A percentile compares a stretch with the other conserved stretches of the same genome.
These are phyloP conservation scores for Amazona guildingii DNA, from an alignment of 2,113 vertebrate genomes.

Conservation along the genomic window DNA sequence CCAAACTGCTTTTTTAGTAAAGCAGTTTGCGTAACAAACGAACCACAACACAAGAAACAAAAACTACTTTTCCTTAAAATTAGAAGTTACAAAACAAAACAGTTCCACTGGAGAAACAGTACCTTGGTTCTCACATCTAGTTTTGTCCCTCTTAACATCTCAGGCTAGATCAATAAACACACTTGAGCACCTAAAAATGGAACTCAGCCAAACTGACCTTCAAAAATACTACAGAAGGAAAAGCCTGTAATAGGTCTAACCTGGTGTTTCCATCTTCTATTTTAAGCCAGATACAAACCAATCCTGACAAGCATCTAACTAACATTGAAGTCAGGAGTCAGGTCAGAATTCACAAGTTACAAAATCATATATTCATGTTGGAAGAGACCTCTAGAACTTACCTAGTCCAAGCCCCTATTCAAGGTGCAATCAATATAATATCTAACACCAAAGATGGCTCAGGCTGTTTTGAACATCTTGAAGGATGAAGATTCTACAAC, in stretches of 20 bases:
- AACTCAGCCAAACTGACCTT: background rate
- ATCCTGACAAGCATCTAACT: background rate
- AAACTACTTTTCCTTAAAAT: background rate
- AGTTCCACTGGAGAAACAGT: background rate
- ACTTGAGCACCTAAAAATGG: background rate
- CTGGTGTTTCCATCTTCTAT: background rate
- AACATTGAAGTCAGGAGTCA: background rate
- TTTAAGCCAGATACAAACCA: background rate
- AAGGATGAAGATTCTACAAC: background rate
- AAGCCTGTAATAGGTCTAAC: background rate
- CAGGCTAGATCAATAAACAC: background rate
- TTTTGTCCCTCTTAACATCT: background rate
- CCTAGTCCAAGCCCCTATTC: background rate
- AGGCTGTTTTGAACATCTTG: background rate
- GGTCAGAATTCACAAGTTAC: background rate
- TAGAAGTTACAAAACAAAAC: background rate
- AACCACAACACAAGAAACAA: background rate
- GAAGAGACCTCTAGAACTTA: background rate
- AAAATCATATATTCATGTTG: background rate
- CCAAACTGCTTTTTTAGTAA: background rate
- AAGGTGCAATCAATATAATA: background rate
- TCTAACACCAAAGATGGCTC: background rate
- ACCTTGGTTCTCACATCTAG: background rate
- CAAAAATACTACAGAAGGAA: background rate
- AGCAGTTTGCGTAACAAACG: background rate